phyloP scores from a whole-genome alignment of 2,888 invertebrate genomes.

The Baccha elongata region DNA sequence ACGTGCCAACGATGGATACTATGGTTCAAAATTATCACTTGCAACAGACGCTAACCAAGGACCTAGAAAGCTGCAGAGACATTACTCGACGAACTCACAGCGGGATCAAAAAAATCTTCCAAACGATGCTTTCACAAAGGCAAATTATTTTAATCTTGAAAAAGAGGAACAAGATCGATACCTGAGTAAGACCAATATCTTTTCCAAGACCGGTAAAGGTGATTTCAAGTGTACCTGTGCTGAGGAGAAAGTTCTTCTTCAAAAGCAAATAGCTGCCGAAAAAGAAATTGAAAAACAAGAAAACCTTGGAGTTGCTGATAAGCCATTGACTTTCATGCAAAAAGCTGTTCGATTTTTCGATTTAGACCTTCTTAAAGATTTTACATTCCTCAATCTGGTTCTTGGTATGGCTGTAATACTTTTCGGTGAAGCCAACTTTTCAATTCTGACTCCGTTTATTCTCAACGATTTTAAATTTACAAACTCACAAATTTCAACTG shows the following conservation, averaged over 20 bases:
- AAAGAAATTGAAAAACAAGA: slow-evolving; percentile 68
- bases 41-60: slow-evolving; percentile 75
- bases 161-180: slow-evolving; percentile 82
- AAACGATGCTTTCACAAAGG: slow-evolving; percentile 73
- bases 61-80: slow-evolving; percentile 61
- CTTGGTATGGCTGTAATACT: slow-evolving; percentile 88
- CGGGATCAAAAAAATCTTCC: slow-evolving; percentile 10
- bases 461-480: slow-evolving; percentile 86
- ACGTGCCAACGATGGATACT: slow-evolving; percentile 81
- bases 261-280: slow-evolving; percentile 74
- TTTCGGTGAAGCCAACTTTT: slow-evolving; percentile 89
- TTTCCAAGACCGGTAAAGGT: slow-evolving; percentile 77
- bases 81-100: slow-evolving; percentile 47
- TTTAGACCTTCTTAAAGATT: slow-evolving; percentile 87
- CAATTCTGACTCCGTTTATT: slow-evolving; percentile 88
- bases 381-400: slow-evolving; percentile 87
- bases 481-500: slow-evolving; percentile 84
- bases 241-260: slow-evolving; percentile 78
- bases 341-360: slow-evolving; percentile 87
- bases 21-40: slow-evolving; percentile 79
- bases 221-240: slow-evolving; percentile 78
- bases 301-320: slow-evolving; percentile 79
- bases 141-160: slow-evolving; percentile 85
- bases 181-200: slow-evolving; percentile 78
- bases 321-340: slow-evolving; percentile 83